Evolutionary conservation across 2,797 vertebrate genomes (phyloP).

Genomic region (Anolis apletophallus): DNA sequence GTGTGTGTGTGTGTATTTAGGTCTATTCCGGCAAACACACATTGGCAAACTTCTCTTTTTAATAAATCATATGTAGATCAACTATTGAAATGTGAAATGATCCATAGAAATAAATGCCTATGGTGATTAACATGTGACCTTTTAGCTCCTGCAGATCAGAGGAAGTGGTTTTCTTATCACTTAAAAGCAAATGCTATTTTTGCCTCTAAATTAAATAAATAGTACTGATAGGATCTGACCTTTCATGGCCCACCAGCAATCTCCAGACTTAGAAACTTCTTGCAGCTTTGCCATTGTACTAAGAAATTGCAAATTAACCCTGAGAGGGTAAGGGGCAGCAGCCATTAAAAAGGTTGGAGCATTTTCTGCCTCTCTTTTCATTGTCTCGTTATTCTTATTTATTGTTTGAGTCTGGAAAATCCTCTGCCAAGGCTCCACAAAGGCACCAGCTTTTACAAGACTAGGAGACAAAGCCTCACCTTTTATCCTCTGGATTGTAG

Average conservation of each 20-base stretch:
- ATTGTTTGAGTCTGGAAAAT: conserved; percentile 35
- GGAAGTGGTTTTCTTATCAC: not conserved
- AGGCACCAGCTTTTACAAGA: conserved; percentile 32
- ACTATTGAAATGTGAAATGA: conserved; percentile 41
- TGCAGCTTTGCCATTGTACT: not conserved
- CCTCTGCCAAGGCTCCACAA: conserved; percentile 51
- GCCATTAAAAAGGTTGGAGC: conserved; percentile 36
- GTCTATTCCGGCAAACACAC: conserved; percentile 34
- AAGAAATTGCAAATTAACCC: conserved; percentile 41
- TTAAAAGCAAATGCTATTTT: conserved; percentile 3
- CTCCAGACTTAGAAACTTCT: conserved; percentile 17
- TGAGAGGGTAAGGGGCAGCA: conserved; percentile 25
- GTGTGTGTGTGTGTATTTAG: conserved; percentile 19
- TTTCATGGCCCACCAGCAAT: conserved; percentile 27
- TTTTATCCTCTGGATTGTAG: conserved; percentile 57
- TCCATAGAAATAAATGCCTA: conserved; percentile 41
- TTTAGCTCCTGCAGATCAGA: not conserved
- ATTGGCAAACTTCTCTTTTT: conserved; percentile 26
- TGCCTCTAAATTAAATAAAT: conserved; percentile 39
- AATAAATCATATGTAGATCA: conserved; percentile 27
- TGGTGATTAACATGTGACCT: conserved; percentile 46
- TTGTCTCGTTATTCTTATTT: conserved; percentile 57
- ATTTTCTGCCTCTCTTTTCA: conserved; percentile 42
- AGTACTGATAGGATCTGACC: conserved; percentile 12
- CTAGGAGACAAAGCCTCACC: conserved; percentile 55